phyloP scores from a whole-genome alignment of 2,888 invertebrate species.

The Tinea pellionella region DNA sequence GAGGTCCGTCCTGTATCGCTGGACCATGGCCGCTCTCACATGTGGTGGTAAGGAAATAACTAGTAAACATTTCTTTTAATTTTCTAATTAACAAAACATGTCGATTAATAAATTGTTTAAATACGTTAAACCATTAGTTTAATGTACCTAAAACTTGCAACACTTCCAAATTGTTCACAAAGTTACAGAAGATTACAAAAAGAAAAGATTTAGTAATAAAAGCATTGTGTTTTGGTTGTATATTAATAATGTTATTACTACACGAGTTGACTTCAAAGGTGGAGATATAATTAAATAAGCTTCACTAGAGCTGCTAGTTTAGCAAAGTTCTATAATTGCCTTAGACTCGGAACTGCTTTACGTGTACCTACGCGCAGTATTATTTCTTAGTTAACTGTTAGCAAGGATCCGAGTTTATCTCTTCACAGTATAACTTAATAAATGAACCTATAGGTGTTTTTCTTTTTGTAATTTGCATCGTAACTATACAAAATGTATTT shows the following conservation, averaged over 20 bases:
- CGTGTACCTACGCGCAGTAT: conserved; percentile 5
- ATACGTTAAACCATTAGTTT: too few species aligned
- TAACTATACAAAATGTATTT: not conserved
- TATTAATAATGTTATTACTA: not conserved
- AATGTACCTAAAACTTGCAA: too few species aligned
- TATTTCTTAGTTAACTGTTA: conserved; percentile 4
- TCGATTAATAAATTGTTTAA: too few species aligned
- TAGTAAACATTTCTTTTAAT: too few species aligned
- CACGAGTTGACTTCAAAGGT: conserved; percentile 7
- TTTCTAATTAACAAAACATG: too few species aligned
- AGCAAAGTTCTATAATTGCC: conserved; percentile 11
- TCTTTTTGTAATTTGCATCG: too few species aligned
- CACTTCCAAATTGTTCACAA: too few species aligned
- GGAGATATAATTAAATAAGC: conserved; percentile 9
- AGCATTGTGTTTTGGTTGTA: not conserved
- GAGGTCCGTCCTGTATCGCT: too few species aligned
- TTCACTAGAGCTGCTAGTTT: not conserved
- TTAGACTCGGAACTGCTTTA: not conserved
- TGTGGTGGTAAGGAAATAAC: too few species aligned
- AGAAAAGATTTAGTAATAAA: too few species aligned
- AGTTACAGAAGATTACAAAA: too few species aligned
- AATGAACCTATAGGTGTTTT: not conserved
- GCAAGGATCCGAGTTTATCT: not conserved
- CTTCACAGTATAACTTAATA: not conserved
- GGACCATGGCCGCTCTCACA: too few species aligned